Base-by-base conservation (phyloP, 2,888 invertebrate genomes). In the Lagria hirta region DNA sequence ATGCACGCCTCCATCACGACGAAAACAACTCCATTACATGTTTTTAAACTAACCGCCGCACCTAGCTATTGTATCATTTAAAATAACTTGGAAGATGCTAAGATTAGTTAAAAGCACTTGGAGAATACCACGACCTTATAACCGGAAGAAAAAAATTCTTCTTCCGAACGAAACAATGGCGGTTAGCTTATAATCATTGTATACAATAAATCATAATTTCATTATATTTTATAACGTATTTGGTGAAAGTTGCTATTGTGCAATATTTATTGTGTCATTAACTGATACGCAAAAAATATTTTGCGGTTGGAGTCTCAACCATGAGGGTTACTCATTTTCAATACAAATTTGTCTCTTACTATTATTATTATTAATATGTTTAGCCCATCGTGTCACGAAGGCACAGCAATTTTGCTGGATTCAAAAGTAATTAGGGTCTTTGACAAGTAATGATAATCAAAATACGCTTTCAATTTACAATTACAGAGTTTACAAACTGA, bases 21-120 rank as follows among this genome's bases (percentile, higher is more conserved):
- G 52, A 55, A 53, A 52, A 52, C 52, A 47, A 53, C 54, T 52
- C 44, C 48, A 49, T 54, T 46, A 49, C 50, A 47, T 54, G 34
- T 36, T 37, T 45, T 46, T 42, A 43, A 47, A 11, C 37, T 27
- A 38, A 29, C 29, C 44, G 50, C 57, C 46, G 50, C 58, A 55
- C 58, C 58, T 57, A 49, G 23, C 52, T 36, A 58, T 58, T 58
- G 55, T 58, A 43, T 55, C 43, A n/a, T 55, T 49, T 44, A 45
- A 40, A 44, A 44, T 44, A 38, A 26, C 29, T 43, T 18, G 5
- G 21, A 33, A 23, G 34, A 40, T 32, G 15, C 24, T n/a, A 33
- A 27, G 33, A 41, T 30, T 35, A 18, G 6, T 14, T 34, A 18
- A 32, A 24, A 6, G 15, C 14, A 10, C 11, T 12, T 8, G 10